phyloP scores from a whole-genome alignment of 2,113 vertebrate species.

The Dendropsophus ebraccatus region DNA sequence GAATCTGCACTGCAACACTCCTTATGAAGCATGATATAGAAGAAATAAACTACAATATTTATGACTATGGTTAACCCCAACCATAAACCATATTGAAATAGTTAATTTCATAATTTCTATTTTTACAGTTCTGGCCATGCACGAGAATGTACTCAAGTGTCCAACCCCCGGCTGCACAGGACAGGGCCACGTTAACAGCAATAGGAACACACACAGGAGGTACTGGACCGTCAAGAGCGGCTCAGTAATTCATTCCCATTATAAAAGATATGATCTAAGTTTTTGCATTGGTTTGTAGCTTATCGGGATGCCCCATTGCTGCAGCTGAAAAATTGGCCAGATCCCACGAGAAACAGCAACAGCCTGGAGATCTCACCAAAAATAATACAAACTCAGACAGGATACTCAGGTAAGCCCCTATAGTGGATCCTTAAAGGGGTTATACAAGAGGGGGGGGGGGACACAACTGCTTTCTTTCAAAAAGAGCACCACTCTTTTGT shows the following conservation, averaged over 20 bases:
- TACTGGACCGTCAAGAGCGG: neutral
- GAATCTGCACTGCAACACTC: neutral
- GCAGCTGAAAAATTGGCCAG: conserved; percentile 97
- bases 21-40: neutral
- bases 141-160: conserved; percentile 98
- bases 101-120: conserved; percentile 23
- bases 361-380: conserved; percentile 84
- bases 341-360: conserved; percentile 91
- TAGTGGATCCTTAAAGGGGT: no score
- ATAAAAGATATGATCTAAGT: neutral
- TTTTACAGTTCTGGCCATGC: conserved; percentile 91
- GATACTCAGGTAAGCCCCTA: conserved; percentile 92
- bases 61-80: neutral
- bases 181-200: conserved; percentile 99
- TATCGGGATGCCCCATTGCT: conserved; percentile 97
- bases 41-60: neutral
- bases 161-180: conserved; percentile 97
- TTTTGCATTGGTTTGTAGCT: conserved; percentile 71
- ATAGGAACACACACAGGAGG: conserved; percentile 98
- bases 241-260: neutral
- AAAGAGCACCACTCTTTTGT: no score
- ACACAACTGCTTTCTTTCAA: no score
- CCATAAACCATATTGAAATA: neutral
- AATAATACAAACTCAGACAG: conserved; percentile 89
- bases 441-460: no score